Percentiles rank a stretch among this genome's conserved stretches.
phyloP scores from a whole-genome alignment of 1,140 invertebrate genomes.

The Drosophila sulfurigaster region DNA sequence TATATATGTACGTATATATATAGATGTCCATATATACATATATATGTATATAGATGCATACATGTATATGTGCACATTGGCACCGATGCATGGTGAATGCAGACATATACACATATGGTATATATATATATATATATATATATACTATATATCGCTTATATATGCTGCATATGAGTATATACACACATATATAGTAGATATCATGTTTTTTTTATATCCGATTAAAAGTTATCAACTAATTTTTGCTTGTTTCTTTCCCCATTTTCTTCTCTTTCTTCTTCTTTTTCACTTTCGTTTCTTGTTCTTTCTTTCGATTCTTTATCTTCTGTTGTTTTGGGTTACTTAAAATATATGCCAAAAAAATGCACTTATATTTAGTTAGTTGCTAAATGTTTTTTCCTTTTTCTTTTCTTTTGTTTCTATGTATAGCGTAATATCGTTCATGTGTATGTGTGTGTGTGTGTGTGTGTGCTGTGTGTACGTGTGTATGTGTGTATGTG shows the following conservation, averaged over 20 bases:
- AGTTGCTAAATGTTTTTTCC: slow-evolving; percentile 62
- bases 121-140: slow-evolving; percentile 28
- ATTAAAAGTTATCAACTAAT: slow-evolving; percentile 76
- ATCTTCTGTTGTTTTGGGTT: slow-evolving; percentile 2
- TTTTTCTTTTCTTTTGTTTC: slow-evolving; percentile 26
- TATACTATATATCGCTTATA: slow-evolving; percentile 45
- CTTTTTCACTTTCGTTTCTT: not conserved
- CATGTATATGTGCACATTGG: slow-evolving; percentile 45
- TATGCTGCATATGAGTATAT: slow-evolving; percentile 39
- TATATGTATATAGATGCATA: slow-evolving; percentile 32
- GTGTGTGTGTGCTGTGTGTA: slow-evolving; percentile 14
- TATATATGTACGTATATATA: slow-evolving; percentile 44
- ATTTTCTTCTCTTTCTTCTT: not conserved
- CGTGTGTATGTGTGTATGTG: slow-evolving; percentile 29
- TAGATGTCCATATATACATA: slow-evolving; percentile 28
- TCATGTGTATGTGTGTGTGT: slow-evolving; percentile 28
- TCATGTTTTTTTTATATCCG: slow-evolving; percentile 39
- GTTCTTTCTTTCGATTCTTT: not conserved
- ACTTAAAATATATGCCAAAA: slow-evolving; percentile 57
- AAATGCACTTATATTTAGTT: slow-evolving; percentile 60
- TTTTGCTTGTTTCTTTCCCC: slow-evolving; percentile 30
- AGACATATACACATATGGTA: slow-evolving; percentile 35
- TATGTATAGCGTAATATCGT: slow-evolving; percentile 46
- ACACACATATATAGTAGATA: slow-evolving; percentile 31
- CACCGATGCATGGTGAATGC: slow-evolving; percentile 40